Base-by-base conservation (phyloP, 2,113 vertebrate species). In the Aptenodytes forsteri region DNA sequence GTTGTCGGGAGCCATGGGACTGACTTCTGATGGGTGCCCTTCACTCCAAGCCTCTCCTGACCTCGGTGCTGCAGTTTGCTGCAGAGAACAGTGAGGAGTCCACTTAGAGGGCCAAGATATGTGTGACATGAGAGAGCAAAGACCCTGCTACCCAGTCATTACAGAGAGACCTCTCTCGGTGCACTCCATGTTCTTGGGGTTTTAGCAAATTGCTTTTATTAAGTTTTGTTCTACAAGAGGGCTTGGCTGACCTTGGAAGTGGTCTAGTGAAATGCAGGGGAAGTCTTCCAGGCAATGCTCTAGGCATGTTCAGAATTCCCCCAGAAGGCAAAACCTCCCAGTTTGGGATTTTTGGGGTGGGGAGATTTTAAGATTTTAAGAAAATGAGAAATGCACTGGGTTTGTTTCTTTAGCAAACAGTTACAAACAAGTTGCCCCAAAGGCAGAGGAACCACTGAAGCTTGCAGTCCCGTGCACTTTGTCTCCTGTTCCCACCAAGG, bases 91-190 rank as follows among this genome's bases (percentile, higher is more conserved):
- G 6, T 11, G 52, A 36, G 34, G 16, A 62, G 3, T 6, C 9
- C 7, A 7, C 40, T 50, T 5, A 9, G 32, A 46, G 19, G 27
- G 46, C 21, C 16, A 29, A 40, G 40, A 11, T 18, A 36, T 4
- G 3, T 20, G 14, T 19, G 82, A 3, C 46, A 44, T 0, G 0
- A 42, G 23, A 47, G 4, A 47, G 12, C 30, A 76, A 27, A 87
- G 40, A 34, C 38, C 64, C 59, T 66, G 13, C 13, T 40, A 1
- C 26, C 49, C 6, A 4, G 16, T 56, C 59, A 58, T 21, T 32
- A 42, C 11, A 46, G 21, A 54, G 10, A 40, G 15, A 16, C 7
- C 3, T 59, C 23, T 52, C 38, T 19, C 8, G 4, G 34, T 13
- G n/a, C 49, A 4, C 50, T 71, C 38, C 42, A 12, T 26, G 1